Conservation (phyloP, 2,113 vertebrate species). For the Phylloscopus whistleri region DNA sequence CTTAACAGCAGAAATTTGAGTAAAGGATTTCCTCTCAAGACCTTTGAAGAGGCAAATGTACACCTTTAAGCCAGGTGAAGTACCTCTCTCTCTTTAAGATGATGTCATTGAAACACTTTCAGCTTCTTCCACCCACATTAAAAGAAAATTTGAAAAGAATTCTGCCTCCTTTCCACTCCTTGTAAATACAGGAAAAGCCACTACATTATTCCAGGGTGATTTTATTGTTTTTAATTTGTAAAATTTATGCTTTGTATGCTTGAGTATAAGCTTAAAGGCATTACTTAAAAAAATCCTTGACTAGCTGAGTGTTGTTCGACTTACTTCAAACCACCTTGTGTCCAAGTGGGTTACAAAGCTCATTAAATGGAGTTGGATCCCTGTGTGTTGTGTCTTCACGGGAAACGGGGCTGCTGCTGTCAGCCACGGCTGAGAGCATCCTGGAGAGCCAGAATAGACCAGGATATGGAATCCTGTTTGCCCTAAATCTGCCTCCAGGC, state of each 20-base stretch:
- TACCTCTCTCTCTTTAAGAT: neutral
- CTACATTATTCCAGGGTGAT: slow-evolving; percentile 5
- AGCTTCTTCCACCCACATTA: neutral
- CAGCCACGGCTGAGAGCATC: neutral
- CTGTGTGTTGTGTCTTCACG: slow-evolving; percentile 15
- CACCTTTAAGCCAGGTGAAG: neutral
- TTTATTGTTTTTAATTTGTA: slow-evolving; percentile 48
- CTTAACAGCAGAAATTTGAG: neutral
- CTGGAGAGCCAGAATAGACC: neutral
- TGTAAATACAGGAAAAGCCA: slow-evolving; percentile 38
- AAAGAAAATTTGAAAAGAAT: neutral
- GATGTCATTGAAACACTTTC: neutral
- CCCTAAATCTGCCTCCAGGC: neutral
- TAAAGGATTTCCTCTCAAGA: neutral
- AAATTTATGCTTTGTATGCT: slow-evolving; percentile 48
- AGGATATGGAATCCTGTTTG: neutral
- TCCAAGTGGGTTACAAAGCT: slow-evolving; percentile 16
- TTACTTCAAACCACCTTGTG: slow-evolving; percentile 37
- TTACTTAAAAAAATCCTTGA: slow-evolving; percentile 31
- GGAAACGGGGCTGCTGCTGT: neutral
- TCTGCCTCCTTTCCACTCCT: neutral
- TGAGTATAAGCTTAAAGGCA: slow-evolving; percentile 51
- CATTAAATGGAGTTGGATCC: slow-evolving; percentile 56
- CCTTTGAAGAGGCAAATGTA: neutral
- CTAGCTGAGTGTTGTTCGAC: slow-evolving; percentile 14